Evolutionary conservation across 2,797 vertebrate genomes (phyloP), one percentile per base, ranked within the genome.

Genomic region (Chelon labrosus): DNA sequence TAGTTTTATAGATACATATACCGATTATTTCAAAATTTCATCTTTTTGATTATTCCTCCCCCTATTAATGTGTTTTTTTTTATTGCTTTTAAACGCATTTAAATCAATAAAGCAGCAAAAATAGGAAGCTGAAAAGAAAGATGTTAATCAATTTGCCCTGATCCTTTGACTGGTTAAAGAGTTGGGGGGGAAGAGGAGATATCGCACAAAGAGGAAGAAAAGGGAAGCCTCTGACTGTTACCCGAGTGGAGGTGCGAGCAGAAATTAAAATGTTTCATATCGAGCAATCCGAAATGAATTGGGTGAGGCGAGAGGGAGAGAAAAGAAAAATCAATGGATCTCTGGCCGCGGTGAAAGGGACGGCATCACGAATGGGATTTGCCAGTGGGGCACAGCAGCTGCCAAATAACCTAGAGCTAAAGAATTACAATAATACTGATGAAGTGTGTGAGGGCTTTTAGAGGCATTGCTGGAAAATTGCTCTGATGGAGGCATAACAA

Each of bases 211-310:
- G 76, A 70, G 73, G 39, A 53, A 77, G 35, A 92, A 93, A 93
- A 55, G 46, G 75, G 66, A 94, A 94, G 90, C 78, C 74, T 82
- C 63, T 85, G 92, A 95, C 89, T 95, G 92, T 92, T 93, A 94
- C 92, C 91, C 92, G 89, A 95, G 95, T 92, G 91, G 93, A 93
- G 92, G 85, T 95, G 95, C 93, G 92, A 95, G 95, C 94, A 96
- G 95, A 97, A 98, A 99, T 97, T 97, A 96, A 97, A 97, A 97
- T 97, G 96, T 97, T 97, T 98, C 95, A 96, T 96, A 97, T 95
- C 80, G 96, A 97, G 95, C 96, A 96, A 95, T 95, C 92, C 88
- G 85, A 97, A 97, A 97, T 96, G 95, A 97, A 98, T 96, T 94
- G 95, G 89, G 90, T 46, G 78, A 91, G 88, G 75, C 72, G 94